phyloP scores from a whole-genome alignment of 1,140 invertebrate species.

The Pogonomyrmex barbatus region DNA sequence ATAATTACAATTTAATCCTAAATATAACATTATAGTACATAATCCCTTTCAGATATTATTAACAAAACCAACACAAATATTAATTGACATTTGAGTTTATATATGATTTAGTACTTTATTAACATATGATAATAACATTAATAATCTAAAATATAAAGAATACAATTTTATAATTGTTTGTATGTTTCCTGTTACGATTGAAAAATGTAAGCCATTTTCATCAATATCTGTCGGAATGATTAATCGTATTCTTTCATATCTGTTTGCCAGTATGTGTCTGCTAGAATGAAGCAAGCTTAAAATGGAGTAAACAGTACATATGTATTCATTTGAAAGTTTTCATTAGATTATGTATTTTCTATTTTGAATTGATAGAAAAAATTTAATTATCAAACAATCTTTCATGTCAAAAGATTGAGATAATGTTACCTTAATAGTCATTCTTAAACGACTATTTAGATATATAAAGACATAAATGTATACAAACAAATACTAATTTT shows the following conservation, averaged over 20 bases:
- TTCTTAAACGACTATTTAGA: not conserved
- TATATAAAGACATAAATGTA: constrained; percentile 6
- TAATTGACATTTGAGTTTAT: constrained; percentile 73
- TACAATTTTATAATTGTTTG: constrained; percentile 73
- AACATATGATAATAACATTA: constrained; percentile 76
- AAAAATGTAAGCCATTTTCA: constrained; percentile 56
- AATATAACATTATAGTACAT: not conserved
- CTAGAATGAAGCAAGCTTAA: not conserved
- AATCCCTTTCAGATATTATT: constrained; percentile 1
- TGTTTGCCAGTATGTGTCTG: constrained; percentile 43
- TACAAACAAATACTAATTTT: constrained; percentile 15
- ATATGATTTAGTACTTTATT: constrained; percentile 77
- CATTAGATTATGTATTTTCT: not conserved
- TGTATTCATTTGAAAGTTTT: not conserved
- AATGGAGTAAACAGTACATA: not conserved
- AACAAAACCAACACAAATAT: constrained; percentile 53
- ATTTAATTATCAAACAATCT: constrained; percentile 3
- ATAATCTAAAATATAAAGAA: constrained; percentile 75
- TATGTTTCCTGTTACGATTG: constrained; percentile 68
- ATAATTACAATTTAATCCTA: constrained; percentile 3
- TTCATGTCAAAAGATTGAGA: not conserved
- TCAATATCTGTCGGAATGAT: constrained; percentile 67
- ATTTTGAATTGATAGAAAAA: not conserved
- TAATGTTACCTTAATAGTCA: not conserved
- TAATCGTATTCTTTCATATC: constrained; percentile 54